These are phyloP conservation scores for Sarcoramphus papa DNA, from an alignment of 2,797 vertebrate species.

Conservation along the genomic window DNA sequence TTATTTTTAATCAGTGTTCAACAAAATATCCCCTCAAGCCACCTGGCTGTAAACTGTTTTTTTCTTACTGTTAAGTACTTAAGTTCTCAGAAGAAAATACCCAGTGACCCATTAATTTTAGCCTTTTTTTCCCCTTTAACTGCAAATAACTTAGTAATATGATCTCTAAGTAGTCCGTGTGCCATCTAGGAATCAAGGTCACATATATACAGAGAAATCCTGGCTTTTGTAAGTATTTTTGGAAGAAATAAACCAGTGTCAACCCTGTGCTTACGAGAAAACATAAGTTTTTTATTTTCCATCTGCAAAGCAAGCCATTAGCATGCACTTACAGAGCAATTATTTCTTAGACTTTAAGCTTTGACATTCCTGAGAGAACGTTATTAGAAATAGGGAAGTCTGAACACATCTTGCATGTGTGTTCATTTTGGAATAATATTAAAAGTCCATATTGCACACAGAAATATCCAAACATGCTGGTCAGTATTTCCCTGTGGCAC, in stretches of 20 bases:
- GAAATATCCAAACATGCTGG: neutral
- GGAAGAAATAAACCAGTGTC: constrained; percentile 17
- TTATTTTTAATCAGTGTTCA: constrained; percentile 83
- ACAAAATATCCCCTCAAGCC: constrained; percentile 80
- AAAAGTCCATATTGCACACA: neutral
- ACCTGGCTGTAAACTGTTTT: constrained; percentile 78
- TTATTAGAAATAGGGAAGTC: neutral
- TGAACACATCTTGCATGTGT: neutral
- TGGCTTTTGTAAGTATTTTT: constrained; percentile 32
- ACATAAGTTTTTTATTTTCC: neutral
- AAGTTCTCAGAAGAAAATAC: constrained; percentile 81
- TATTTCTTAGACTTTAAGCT: constrained; percentile 7
- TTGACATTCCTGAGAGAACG: neutral
- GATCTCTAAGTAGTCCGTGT: constrained; percentile 54
- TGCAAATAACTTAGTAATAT: constrained; percentile 63
- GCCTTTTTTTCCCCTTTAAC: constrained; percentile 58
- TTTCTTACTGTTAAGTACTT: constrained; percentile 77
- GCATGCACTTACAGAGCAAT: neutral
- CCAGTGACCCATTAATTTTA: constrained; percentile 78
- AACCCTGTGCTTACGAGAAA: neutral
- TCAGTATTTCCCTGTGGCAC: neutral
- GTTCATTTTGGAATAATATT: neutral
- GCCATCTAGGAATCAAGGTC: constrained; percentile 55
- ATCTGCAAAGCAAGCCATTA: neutral
- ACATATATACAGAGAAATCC: constrained; percentile 4